Evolutionary conservation across 2,888 invertebrate genomes (phyloP), one percentile per base, ranked within the genome.

Genomic region (Aphidoletes aphidimyza): DNA sequence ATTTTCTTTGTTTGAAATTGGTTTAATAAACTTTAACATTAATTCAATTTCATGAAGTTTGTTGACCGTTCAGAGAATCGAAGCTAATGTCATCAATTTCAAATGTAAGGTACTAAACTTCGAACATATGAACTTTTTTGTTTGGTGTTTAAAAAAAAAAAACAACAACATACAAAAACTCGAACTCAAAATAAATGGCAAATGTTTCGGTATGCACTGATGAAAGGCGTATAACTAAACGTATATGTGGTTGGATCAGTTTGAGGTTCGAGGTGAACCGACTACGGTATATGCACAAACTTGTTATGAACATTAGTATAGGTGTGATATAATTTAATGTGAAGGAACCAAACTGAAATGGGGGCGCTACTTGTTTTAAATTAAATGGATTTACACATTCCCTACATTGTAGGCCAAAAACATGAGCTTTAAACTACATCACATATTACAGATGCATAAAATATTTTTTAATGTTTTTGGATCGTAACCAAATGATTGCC

Each of bases 391-490:
- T 69, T 69, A 69, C 34, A 69, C 69, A 30, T n/a, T 54, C 54
- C n/a, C 42, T 42, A 69, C 30, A 69, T 69, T 30, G 69, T 69
- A 69, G 69, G 69, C 69, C 69, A 6, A 69, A 30, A 69, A 69
- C 69, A 69, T 69, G 69, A 30, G 17, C 30, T 69, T 26, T 30
- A 69, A 54, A 69, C 30, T 30, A 69, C 69, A 69, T 69, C 69
- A 69, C 54, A 54, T 54, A 47, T 47, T 47, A 47, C 54, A 22
- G 54, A 54, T 54, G 54, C 54, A 54, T 26, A 54, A 22, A 22
- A 54, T 54, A 69, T 69, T 69, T n/a, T 69, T 69, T 26, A 69
- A 69, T 30, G 69, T 69, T 69, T 69, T 69, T 69, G 69, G 69
- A 69, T 69, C 30, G 69, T n/a, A 30, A 69, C 69, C 69, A 69